Base-by-base conservation (phyloP, 2,113 vertebrate genomes). In the Calidris pygmaea region DNA sequence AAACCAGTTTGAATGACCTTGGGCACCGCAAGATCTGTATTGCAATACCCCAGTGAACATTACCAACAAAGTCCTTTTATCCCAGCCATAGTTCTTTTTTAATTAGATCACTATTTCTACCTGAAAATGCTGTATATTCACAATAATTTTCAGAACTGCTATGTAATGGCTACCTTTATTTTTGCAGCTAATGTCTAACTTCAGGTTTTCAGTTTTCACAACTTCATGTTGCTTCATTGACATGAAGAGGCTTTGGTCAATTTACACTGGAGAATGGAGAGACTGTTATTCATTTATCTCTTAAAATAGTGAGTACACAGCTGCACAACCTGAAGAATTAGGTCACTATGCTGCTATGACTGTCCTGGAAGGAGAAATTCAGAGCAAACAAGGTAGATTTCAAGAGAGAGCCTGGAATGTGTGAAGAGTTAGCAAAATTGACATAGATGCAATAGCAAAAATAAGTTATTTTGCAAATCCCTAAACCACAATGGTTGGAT, bases 401-500 rank as follows among this genome's bases (percentile, higher is more conserved):
- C 84, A 91, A 77, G 45, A 94, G 84, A 95, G 71, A 89, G 87
- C 20, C 81, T 93, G 95, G 75, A 95, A 96, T 94, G 91, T 73
- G 87, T 82, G 95, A 96, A 85, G 81, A 96, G 70, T 81, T 95
- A 96, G 95, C 70, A 95, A 96, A 95, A 78, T 11, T 72, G 93
- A 96, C 89, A 95, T n/a, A 87, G 78, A 94, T 78, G 94, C 87
- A 96, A 94, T 37, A 59, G 94, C 45, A 85, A 94, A 97, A 96
- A 73, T 48, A 89, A 96, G 95, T 87, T 76, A 91, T 96, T 96
- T 89, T 95, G 74, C 70, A 96, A 95, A 95, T 92, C 81, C 50
- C 89, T 82, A 93, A 93, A 93, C 86, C 86, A 96, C 94, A 96
- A 94, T 94, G 87, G 92, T 89, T 96, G 94, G 86, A 94, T 92